Base-by-base conservation (phyloP, 2,888 invertebrate species). In the Drosophila anomelani region DNA sequence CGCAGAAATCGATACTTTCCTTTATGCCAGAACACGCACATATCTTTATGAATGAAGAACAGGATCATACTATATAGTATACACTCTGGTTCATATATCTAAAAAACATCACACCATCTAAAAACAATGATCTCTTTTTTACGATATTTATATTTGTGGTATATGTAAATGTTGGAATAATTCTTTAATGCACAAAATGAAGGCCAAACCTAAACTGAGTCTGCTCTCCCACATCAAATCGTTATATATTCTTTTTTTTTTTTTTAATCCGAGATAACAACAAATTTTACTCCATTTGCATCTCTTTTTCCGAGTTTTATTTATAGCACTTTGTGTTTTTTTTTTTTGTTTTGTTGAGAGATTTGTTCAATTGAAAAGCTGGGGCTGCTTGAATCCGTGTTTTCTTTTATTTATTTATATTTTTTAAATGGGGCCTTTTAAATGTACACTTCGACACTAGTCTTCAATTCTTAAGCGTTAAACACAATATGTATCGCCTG, bases 381-480 rank as follows among this genome's bases (percentile, higher is more conserved):
- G 2, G 15, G 12, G 10, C 36, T 67, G n/a, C 41, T 57, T 64
- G 38, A 69, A 68, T 69, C 29, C 49, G 41, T 55, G 72, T 72
- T 72, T 58, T 54, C 55, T 56, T 75, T 62, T 56, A 63, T 75
- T 51, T 60, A 60, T 51, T 51, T 69, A 56, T 66, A n/a, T 47
- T 59, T 47, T 59, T 59, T 62, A 44, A 75, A 49, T 51, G 51
- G 51, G 51, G 77, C 38, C 41, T 60, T 47, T 47, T 39, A 80
- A 46, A 85, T 63, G 43, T 72, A 70, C 58, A 71, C 29, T 32
- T 32, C 55, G 17, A 46, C n/a, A 46, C 47, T 67, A 60, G 4
- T 29, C 34, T 38, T 55, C 38, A 36, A 34, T 17, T 43, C 13
- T 15, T 44, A 46, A 43, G 41, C 56, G 29, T 23, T 43, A 62